Evolutionary conservation across 2,113 vertebrate species (phyloP).

Genomic region (Anhinga anhinga): DNA sequence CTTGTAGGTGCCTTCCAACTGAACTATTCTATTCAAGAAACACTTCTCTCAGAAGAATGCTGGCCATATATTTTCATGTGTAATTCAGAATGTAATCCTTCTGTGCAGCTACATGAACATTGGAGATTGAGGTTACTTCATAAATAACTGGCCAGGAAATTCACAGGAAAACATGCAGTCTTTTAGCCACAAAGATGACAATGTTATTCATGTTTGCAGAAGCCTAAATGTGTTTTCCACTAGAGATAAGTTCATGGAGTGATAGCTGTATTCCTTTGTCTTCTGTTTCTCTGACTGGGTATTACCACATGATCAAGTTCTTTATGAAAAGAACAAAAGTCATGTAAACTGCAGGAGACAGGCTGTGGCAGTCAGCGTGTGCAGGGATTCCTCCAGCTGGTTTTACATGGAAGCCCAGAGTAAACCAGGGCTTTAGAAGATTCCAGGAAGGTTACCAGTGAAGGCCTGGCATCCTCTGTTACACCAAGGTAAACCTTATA

Average conservation of each 20-base stretch:
- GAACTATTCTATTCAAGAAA: not conserved
- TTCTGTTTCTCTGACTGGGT: not conserved
- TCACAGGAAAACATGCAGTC: not conserved
- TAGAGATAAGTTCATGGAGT: not conserved
- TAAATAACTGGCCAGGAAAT: not conserved
- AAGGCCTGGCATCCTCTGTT: not conserved
- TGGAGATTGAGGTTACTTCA: not conserved
- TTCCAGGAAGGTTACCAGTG: not conserved
- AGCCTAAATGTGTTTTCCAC: not conserved
- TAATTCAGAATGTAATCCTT: not conserved
- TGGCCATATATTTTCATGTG: not conserved
- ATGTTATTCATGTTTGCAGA: not conserved
- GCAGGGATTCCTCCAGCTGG: not conserved
- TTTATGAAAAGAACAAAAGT: not conserved
- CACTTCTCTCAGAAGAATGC: not conserved
- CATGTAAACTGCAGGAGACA: not conserved
- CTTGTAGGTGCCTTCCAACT: not conserved
- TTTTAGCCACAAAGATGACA: not conserved
- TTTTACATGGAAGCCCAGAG: not conserved
- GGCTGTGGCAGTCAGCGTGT: no score
- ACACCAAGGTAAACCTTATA: not conserved
- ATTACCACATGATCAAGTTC: not conserved
- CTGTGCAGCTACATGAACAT: no score
- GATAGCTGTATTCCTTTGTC: not conserved
- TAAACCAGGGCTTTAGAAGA: not conserved